phyloP scores from a whole-genome alignment of 2,888 invertebrate species.

The Venustoraphidia nigricollis region DNA sequence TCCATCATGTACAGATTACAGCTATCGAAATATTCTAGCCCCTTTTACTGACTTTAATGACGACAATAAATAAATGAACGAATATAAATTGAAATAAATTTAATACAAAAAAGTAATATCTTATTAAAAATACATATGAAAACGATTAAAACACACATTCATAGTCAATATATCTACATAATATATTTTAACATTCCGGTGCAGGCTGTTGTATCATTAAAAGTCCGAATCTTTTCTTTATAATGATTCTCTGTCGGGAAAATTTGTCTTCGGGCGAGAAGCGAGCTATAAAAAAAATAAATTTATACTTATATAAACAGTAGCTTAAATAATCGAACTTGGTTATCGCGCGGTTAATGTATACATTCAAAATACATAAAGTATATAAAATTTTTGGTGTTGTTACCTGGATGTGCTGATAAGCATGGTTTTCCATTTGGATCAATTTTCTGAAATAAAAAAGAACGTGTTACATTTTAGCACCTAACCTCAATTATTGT shows the following conservation, averaged over 20 bases:
- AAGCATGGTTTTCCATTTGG: constrained; percentile 65
- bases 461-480: constrained; percentile 1
- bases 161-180: too few relatives aligned
- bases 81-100: too few relatives aligned
- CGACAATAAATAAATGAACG: too few relatives aligned
- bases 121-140: too few relatives aligned
- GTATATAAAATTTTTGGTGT: constrained; percentile 3
- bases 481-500: background rate
- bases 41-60: too few relatives aligned
- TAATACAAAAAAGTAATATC: too few relatives aligned
- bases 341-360: too few relatives aligned
- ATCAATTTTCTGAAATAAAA: constrained; percentile 54
- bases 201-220: constrained; percentile 72
- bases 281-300: constrained; percentile 46
- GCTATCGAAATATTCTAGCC: too few relatives aligned
- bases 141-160: too few relatives aligned
- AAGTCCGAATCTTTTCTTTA: constrained; percentile 80
- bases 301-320: constrained; percentile 6
- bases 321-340: background rate
- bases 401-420: constrained; percentile 73
- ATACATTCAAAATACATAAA: too few relatives aligned
- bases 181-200: constrained; percentile 38
- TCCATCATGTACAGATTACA: too few relatives aligned
- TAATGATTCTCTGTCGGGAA: constrained; percentile 72
- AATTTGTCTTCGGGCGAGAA: constrained; percentile 94